These are phyloP conservation scores for Phasia obesa DNA, from an alignment of 2,888 invertebrate species.

Conservation along the genomic window DNA sequence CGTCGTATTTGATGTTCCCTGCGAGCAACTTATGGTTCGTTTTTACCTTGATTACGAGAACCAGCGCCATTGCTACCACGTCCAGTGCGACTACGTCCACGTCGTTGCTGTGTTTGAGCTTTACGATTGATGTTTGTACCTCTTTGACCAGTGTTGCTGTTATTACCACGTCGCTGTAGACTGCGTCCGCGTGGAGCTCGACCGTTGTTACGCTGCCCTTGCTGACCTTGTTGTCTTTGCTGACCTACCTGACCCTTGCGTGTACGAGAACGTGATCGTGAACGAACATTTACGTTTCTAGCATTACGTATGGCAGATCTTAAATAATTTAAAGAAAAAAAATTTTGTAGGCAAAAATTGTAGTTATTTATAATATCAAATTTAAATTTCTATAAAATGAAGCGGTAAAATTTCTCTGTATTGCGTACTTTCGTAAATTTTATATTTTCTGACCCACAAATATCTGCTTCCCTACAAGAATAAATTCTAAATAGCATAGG, in stretches of 20 bases:
- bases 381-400: no score
- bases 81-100: slow-evolving; percentile 78
- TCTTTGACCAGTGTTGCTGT: slow-evolving; percentile 55
- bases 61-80: slow-evolving; percentile 71
- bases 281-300: slow-evolving; percentile 74
- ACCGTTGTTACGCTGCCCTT: slow-evolving; percentile 67
- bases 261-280: slow-evolving; percentile 76
- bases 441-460: no score
- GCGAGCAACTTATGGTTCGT: slow-evolving; percentile 72
- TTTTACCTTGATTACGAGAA: slow-evolving; percentile 78
- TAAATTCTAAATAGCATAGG: no score
- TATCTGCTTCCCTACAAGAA: no score
- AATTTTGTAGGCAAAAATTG: neutral
- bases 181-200: slow-evolving; percentile 77
- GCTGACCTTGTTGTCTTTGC: slow-evolving; percentile 56
- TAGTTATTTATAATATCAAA: neutral
- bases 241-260: slow-evolving; percentile 74
- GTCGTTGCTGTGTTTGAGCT: slow-evolving; percentile 76
- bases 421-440: no score
- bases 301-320: slow-evolving; percentile 74
- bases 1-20: slow-evolving; percentile 34
- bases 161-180: slow-evolving; percentile 73
- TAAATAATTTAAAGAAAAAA: slow-evolving; percentile 31
- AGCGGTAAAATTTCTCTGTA: no score
- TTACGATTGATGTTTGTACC: slow-evolving; percentile 70